Evolutionary conservation across 2,113 vertebrate genomes (phyloP).

Genomic region (Haemorhous mexicanus): DNA sequence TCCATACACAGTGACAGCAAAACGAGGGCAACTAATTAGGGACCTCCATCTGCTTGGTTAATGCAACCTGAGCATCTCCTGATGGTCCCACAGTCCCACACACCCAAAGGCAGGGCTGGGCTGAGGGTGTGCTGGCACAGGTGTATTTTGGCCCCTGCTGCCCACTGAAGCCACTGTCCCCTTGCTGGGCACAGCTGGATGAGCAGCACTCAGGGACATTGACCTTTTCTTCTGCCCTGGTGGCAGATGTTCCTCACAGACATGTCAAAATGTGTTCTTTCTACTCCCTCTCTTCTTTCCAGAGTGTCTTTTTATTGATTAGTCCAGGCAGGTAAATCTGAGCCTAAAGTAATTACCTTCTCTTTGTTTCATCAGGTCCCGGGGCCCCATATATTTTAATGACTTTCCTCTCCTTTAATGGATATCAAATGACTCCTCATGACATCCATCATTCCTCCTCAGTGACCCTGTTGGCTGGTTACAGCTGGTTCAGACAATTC

Average conservation of each 20-base stretch:
- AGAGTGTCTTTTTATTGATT: constrained; percentile 45
- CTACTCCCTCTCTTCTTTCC: neutral
- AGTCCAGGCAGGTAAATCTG: constrained; percentile 43
- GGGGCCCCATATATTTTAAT: constrained; percentile 53
- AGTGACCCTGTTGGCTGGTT: constrained; percentile 32
- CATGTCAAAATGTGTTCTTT: neutral
- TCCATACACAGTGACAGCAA: fast-evolving
- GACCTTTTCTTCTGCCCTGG: neutral
- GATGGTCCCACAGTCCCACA: neutral
- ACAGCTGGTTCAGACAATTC: constrained; percentile 51
- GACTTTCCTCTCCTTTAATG: constrained; percentile 53
- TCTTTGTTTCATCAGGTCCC: constrained; percentile 45
- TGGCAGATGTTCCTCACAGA: neutral
- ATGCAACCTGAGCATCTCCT: neutral
- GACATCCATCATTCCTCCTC: constrained; percentile 42
- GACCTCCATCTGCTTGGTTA: neutral
- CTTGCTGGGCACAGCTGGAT: fast-evolving
- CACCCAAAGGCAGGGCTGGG: neutral
- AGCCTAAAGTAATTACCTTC: constrained; percentile 44
- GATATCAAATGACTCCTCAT: constrained; percentile 42
- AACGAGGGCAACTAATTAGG: neutral
- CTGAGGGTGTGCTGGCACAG: no score
- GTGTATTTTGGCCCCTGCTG: neutral
- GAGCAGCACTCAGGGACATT: neutral
- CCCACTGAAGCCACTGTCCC: no score